Base-by-base conservation (phyloP, 2,888 invertebrate species). In the Watsonalla binaria region DNA sequence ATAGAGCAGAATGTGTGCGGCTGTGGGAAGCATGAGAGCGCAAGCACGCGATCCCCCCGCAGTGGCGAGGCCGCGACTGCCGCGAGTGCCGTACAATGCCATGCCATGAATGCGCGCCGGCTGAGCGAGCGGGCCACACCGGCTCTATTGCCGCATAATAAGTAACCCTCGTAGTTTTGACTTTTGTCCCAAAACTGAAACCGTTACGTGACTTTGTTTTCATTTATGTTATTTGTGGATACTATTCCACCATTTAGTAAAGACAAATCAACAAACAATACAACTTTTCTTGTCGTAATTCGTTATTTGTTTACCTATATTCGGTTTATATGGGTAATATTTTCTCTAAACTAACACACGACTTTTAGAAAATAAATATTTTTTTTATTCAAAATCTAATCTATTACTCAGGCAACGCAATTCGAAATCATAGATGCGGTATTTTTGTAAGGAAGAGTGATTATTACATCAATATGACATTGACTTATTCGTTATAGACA, bases 1-100 rank as follows among this genome's bases (percentile, higher is more conserved):
- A 82, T 78, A 82, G 75, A 76, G 73, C 74, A 71, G 60, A 37
- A 49, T 70, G 72, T 68, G 68, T 59, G 70, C 42, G 42, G 11
- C 42, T 42, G 62, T 59, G 62, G 65, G 65, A 70, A 66, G 56
- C 71, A 68, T 72, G 61, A 63, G 70, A 64, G 55, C 61, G 65
- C 66, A 68, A 68, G 72, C 80, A 74, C 86, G 78, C 76, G 77
- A 66, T 86, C 81, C 84, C 86, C 88, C 82, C 85, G 85, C 87
- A 82, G 77, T 74, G 79, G 83, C 83, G 74, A 75, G 82, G 71
- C 83, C 80, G 82, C 87, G 84, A 89, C 89, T 89, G 89, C 84
- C 86, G 85, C 80, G 65, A 24, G 24, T 24, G 24, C 24, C 24
- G 24, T 67, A 78, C 84, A 76, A 81, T 82, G 79, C 82, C 80